A percentile compares a stretch with the other conserved stretches of the same genome.
Evolutionary conservation across 2,797 vertebrate genomes (phyloP).

Genomic region (Eospalax fontanierii): DNA sequence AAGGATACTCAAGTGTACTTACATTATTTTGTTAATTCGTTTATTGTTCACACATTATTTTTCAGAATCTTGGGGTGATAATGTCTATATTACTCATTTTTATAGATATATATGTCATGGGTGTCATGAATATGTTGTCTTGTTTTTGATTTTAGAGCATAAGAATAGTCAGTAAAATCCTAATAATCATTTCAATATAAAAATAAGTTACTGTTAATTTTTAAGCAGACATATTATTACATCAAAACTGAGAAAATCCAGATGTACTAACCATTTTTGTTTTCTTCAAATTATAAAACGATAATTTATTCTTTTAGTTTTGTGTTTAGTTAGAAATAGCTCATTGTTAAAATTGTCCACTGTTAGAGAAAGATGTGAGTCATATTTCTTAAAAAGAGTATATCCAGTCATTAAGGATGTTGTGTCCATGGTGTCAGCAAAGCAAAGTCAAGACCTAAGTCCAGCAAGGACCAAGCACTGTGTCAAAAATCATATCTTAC

Average conservation of each 20-base stretch:
- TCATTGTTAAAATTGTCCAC: background rate
- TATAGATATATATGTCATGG: background rate
- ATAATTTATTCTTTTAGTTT: background rate
- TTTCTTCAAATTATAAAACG: background rate
- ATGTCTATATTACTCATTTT: background rate
- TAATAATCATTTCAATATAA: background rate
- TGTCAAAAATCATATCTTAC: background rate
- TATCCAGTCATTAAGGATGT: background rate
- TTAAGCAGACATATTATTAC: background rate
- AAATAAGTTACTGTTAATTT: background rate
- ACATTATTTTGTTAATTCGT: background rate
- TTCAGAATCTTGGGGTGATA: background rate
- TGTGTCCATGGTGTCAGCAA: background rate
- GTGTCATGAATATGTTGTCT: background rate
- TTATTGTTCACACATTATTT: background rate
- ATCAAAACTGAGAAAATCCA: background rate
- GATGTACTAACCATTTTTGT: background rate
- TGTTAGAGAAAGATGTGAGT: constrained; percentile 46
- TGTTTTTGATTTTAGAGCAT: background rate
- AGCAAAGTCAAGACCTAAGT: background rate
- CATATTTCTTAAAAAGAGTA: background rate
- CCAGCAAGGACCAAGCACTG: background rate
- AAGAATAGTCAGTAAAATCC: background rate
- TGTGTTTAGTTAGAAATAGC: background rate
- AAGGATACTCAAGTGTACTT: background rate